Percentiles rank a stretch among this genome's conserved stretches.
phyloP scores from a whole-genome alignment of 2,888 invertebrate genomes.

The Mechanitis messenoides region DNA sequence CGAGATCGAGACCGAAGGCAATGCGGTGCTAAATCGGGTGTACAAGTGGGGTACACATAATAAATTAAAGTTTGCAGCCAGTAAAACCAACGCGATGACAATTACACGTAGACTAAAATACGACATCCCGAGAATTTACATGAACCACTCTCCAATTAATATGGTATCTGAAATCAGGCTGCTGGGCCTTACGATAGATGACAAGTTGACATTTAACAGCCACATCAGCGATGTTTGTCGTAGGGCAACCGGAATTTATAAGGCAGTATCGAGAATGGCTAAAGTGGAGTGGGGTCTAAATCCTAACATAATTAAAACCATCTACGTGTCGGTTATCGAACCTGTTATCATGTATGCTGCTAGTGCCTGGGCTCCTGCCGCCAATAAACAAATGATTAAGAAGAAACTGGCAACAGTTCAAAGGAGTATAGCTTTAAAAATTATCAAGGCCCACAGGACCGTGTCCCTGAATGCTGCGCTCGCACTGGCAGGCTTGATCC shows the following conservation, averaged over 20 bases:
- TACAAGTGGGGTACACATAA: conserved; percentile 17
- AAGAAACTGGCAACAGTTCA: conserved; percentile 5
- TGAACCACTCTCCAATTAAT: too few species aligned
- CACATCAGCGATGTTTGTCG: not conserved
- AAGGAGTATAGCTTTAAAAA: too few species aligned
- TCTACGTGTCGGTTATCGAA: conserved; percentile 19
- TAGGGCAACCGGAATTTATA: conserved; percentile 13
- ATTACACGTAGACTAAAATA: too few species aligned
- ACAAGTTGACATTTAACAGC: not conserved
- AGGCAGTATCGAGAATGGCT: conserved; percentile 7
- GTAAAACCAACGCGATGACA: too few species aligned
- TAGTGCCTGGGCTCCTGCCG: conserved; percentile 18
- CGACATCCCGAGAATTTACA: too few species aligned
- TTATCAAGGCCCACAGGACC: too few species aligned
- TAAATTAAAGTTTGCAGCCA: conserved; percentile 20
- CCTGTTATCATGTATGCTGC: conserved; percentile 15
- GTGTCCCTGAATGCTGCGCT: too few species aligned
- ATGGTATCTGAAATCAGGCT: not conserved
- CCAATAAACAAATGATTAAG: not conserved
- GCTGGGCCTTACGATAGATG: not conserved
- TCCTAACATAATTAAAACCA: conserved; percentile 12
- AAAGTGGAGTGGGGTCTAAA: conserved; percentile 12
- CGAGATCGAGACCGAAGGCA: too few species aligned
- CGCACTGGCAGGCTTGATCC: too few species aligned
- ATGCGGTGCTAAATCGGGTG: too few species aligned